Percentiles rank a stretch among this genome's conserved stretches.
Conservation (phyloP, 1,140 invertebrate genomes). For the Melanaphis sacchari region DNA sequence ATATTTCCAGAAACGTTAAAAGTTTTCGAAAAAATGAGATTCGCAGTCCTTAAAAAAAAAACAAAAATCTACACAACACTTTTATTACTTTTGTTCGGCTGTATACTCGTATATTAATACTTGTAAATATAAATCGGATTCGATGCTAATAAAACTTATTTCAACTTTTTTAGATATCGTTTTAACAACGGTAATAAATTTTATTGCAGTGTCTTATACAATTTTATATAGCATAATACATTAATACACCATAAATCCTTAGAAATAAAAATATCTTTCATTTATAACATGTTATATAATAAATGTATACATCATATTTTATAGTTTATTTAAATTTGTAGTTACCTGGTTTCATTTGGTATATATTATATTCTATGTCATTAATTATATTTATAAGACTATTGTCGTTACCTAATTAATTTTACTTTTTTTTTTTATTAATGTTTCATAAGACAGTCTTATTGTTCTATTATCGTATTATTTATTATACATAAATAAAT, state of each 20-base stretch:
- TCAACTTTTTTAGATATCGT: background rate
- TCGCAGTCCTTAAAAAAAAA: background rate
- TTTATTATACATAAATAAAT: too few relatives aligned
- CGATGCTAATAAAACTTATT: background rate
- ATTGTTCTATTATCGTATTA: background rate
- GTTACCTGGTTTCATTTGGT: background rate
- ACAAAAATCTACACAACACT: background rate
- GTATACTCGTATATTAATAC: too few relatives aligned
- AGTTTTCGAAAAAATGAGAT: background rate
- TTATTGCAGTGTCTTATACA: background rate
- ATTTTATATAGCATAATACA: background rate
- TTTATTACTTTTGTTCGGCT: background rate
- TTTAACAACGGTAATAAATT: background rate
- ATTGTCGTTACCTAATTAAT: background rate
- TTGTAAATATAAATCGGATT: background rate
- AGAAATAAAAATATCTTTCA: background rate
- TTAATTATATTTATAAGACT: background rate
- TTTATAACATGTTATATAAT: background rate
- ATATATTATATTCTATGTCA: background rate
- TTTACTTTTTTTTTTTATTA: background rate
- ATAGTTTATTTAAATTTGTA: background rate
- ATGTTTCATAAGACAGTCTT: background rate
- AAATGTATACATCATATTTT: background rate
- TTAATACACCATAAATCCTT: background rate
- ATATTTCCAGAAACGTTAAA: background rate